Evolutionary conservation across 2,888 invertebrate species (phyloP), one percentile per base, ranked within the genome.

Genomic region (Chymomyza caudatula): DNA sequence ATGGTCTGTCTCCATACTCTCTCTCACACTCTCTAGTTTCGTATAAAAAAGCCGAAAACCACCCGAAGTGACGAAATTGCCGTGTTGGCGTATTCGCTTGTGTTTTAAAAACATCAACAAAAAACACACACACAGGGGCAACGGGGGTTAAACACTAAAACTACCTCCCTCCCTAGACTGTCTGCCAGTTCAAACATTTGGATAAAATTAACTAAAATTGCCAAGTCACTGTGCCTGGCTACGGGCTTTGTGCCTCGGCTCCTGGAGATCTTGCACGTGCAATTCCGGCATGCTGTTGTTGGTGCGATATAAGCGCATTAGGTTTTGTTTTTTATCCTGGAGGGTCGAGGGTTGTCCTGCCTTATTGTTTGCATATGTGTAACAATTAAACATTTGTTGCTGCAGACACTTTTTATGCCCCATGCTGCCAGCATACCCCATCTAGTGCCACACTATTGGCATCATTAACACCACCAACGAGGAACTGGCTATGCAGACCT

Each of bases 361-460:
- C 69, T 76, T 74, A 84, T 84, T 81, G 86, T 81, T 86, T 82
- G 86, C 82, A 82, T 82, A 84, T 86, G 82, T 82, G 82, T 72
- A 81, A 78, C 86, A 86, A 86, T 82, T 82, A 82, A 86, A 66
- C 82, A 86, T 82, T 86, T 78, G 63, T 69, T 64, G 67, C 66
- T 63, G 69, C 82, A 80, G 85, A 80, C 80, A 71, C 83, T 80
- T 85, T 80, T 80, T 80, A 85, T 69, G 37, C 49, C 23, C 22
- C 8, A 44, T 13, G 20, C n/a, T 20, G 20, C n/a, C 19, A 19
- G 20, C 4, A 13, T 6, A 17, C n/a, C 19, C 56, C 42, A 17
- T 42, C 37, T 8, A 8, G 44, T 23, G 5, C 4, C 42, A n/a
- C 66, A 71, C 69, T 69, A n/a, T 37, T 37, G 3, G 0, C 11